A percentile compares a stretch with the other conserved stretches of the same genome.
These are phyloP conservation scores for Amblyraja radiata DNA, from an alignment of 2,797 vertebrate genomes.

Conservation along the genomic window DNA sequence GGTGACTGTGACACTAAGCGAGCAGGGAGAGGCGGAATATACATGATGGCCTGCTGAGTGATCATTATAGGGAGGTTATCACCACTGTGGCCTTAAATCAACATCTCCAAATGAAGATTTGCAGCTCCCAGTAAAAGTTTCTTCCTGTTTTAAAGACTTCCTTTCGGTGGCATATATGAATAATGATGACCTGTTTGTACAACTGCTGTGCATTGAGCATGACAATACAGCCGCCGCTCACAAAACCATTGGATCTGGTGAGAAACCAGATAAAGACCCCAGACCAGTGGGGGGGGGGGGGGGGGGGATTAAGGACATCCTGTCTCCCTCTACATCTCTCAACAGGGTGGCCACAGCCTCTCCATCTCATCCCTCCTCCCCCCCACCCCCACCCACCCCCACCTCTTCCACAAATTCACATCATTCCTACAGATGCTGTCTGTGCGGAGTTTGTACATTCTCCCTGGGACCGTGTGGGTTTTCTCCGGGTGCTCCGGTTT, in stretches of 20 bases:
- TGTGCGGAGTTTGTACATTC: too few relatives aligned
- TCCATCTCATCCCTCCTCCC: background rate
- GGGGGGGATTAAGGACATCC: background rate
- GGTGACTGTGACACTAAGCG: background rate
- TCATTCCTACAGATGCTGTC: too few relatives aligned
- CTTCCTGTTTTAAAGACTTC: background rate
- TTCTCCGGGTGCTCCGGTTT: too few relatives aligned
- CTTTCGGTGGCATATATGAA: background rate
- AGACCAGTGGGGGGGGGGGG: background rate
- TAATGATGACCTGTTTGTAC: background rate
- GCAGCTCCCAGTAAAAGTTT: background rate
- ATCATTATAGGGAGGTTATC: background rate
- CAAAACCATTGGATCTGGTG: background rate
- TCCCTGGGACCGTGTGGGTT: too few relatives aligned
- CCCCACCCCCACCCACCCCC: too few relatives aligned
- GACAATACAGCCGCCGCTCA: too few relatives aligned
- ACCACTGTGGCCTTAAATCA: background rate
- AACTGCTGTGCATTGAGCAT: background rate
- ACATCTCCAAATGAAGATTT: background rate
- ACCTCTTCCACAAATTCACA: background rate
- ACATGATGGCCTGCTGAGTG: background rate
- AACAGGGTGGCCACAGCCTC: background rate
- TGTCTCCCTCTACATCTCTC: background rate
- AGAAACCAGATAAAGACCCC: background rate
- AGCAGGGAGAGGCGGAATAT: background rate